phyloP scores from a whole-genome alignment of 2,113 vertebrate genomes.

The Merops nubicus region DNA sequence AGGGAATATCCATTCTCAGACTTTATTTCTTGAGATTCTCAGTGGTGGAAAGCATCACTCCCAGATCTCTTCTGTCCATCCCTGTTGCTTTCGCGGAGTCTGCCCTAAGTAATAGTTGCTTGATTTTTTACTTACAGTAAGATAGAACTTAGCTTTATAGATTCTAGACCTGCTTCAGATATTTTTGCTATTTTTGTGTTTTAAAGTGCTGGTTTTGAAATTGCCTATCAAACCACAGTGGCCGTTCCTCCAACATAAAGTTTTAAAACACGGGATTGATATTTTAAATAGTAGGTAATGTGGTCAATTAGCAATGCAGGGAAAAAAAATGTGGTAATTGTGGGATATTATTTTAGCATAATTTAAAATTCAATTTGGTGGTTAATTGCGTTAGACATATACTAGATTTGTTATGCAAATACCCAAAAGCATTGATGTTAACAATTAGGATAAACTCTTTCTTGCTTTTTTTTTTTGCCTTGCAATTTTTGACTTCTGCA shows the following conservation, averaged over 20 bases:
- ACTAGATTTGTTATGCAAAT: constrained; percentile 27
- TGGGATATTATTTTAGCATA: constrained; percentile 19
- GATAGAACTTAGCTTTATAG: constrained; percentile 66
- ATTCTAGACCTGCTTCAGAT: constrained; percentile 43
- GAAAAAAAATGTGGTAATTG: background rate
- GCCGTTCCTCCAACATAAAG: background rate
- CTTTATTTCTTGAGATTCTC: constrained; percentile 69
- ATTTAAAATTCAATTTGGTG: constrained; percentile 25
- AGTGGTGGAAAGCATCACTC: constrained; percentile 64
- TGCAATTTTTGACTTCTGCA: background rate
- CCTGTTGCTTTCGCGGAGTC: constrained; percentile 47
- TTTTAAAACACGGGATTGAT: constrained; percentile 9
- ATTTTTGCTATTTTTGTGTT: constrained; percentile 67
- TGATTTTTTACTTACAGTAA: constrained; percentile 70
- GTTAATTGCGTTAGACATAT: constrained; percentile 46
- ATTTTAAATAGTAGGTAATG: constrained; percentile 1
- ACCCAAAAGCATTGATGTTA: constrained; percentile 23
- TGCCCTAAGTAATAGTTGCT: constrained; percentile 53
- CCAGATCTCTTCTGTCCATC: constrained; percentile 62
- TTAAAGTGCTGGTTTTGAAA: constrained; percentile 55
- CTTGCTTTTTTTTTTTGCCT: background rate
- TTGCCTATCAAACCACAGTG: constrained; percentile 27
- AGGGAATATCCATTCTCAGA: constrained; percentile 66
- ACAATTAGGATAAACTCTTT: background rate
- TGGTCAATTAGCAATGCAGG: constrained; percentile 12